Percentiles rank a stretch among this genome's conserved stretches.
Evolutionary conservation across 2,797 vertebrate species (phyloP).

Genomic region (Muraenolepis orangiensis): DNA sequence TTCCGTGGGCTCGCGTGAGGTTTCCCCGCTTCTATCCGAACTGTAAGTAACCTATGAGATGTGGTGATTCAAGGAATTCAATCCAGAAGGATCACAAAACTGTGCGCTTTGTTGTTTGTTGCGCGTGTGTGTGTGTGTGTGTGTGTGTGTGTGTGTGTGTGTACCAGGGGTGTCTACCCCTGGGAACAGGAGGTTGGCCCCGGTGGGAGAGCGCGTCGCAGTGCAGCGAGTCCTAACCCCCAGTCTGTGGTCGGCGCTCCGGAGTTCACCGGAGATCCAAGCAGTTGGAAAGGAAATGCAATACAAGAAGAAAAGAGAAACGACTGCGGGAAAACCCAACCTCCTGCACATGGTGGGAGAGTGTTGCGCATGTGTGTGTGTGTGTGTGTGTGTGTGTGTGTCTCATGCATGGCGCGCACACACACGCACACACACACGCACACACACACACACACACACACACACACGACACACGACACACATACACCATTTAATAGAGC

Average conservation of each 20-base stretch:
- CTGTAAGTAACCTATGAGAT: not conserved
- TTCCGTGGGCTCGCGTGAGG: not conserved
- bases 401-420: not conserved
- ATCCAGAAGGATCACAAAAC: not conserved
- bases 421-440: constrained; percentile 2
- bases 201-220: not conserved
- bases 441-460: not conserved
- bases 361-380: too few species aligned
- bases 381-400: not conserved
- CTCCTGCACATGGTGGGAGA: not conserved
- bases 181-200: not conserved
- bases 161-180: not conserved
- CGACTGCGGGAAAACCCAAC: constrained; percentile 13
- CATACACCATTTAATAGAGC: not conserved
- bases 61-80: not conserved
- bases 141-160: not conserved
- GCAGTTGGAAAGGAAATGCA: not conserved
- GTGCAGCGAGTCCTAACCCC: not conserved
- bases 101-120: too few species aligned
- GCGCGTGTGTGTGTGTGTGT: not conserved
- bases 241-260: not conserved
- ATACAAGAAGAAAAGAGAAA: not conserved
- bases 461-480: not conserved
- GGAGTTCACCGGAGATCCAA: not conserved
- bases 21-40: not conserved